Base-by-base conservation (phyloP, 2,797 vertebrate species). In the Triplophysa yarkandensis region DNA sequence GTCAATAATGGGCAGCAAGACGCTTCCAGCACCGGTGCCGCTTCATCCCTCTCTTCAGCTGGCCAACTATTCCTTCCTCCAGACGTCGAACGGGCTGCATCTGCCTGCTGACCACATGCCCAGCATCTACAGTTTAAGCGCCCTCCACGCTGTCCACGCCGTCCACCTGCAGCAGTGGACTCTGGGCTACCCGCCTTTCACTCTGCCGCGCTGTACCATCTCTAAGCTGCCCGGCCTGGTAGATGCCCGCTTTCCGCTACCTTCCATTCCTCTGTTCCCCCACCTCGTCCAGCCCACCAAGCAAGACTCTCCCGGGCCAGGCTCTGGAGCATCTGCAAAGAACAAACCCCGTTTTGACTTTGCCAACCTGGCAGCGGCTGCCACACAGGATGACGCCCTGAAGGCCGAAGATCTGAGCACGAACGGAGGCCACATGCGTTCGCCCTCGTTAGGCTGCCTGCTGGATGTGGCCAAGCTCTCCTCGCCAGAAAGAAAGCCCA, bases 151-250 rank as follows among this genome's bases (percentile, higher is more conserved):
- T 0, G 94, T 99, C 64, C 97, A 99, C 0, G 95, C 97, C 0
- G 94, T 99, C 64, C 97, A 99, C 79, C 91, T 99, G 66, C 96
- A 99, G 83, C 97, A 99, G 85, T 99, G 97, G 96, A 96, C 95
- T 10, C 92, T 99, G 32, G 96, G 96, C 76, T 98, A 97, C 86
- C 97, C 96, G 0, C 91, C 95, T 1, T 81, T 98, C 87, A 91
- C 93, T 34, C 81, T 98, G 83, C 95, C 96, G 0, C 93, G 95
- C n/a, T 94, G 95, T 58, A 94, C 94, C 57, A 91, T 98, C 85
- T 94, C 96, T 81, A 98, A 98, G 81, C 90, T 97, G 55, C 96
- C 96, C 0, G 83, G 92, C 0, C 81, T 94, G 72, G 86, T 95
- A 85, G 93, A 95, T 0, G 89, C 88, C 0, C 92, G 95, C 1